Conservation (phyloP, 2,888 invertebrate genomes). For the Limnephilus lunatus region DNA sequence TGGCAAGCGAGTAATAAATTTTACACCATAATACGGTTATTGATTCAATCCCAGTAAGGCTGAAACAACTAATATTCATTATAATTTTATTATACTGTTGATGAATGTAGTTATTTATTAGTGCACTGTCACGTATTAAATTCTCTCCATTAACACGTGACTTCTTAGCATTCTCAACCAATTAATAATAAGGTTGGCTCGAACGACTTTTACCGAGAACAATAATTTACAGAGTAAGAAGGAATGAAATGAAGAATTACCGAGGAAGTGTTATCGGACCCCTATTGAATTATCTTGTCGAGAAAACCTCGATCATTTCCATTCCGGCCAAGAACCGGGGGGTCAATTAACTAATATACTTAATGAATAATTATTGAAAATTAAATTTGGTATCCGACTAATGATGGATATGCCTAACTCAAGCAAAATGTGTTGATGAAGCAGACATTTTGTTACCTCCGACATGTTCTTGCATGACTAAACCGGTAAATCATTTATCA, state of each 20-base stretch:
- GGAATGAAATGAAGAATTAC: neutral
- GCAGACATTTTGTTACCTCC: neutral
- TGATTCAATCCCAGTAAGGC: neutral
- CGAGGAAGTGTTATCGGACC: neutral
- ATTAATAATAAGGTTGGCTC: constrained; percentile 13
- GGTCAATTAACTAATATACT: neutral
- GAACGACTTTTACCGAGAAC: constrained; percentile 1
- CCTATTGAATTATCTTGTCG: neutral
- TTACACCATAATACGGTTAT: neutral
- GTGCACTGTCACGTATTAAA: neutral
- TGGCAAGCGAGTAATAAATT: neutral
- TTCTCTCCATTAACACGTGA: constrained; percentile 10
- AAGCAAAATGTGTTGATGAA: neutral
- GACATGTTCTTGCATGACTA: neutral
- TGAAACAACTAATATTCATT: neutral
- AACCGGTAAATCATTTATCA: neutral
- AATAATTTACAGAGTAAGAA: neutral
- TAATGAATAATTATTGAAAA: neutral
- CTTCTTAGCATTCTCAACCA: neutral
- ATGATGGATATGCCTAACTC: neutral
- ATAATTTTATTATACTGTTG: neutral
- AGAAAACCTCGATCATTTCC: neutral
- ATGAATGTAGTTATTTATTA: neutral
- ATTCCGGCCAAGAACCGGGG: neutral
- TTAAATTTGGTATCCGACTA: neutral